Evolutionary conservation across 2,888 invertebrate species (phyloP), one percentile per base, ranked within the genome.

Genomic region (Melinaea menophilus): DNA sequence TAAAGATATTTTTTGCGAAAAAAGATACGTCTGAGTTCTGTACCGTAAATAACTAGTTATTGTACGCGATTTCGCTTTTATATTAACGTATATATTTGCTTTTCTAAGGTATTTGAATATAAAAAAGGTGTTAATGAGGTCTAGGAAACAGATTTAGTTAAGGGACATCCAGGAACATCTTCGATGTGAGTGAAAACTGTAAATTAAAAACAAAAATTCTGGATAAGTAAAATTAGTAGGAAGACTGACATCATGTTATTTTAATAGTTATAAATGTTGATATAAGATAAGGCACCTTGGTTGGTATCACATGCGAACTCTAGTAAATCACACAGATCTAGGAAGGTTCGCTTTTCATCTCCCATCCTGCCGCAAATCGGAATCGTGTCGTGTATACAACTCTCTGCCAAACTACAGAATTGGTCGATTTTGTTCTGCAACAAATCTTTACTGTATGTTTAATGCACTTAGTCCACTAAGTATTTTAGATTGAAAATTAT

Each of bases 1-100:
- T 88, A 82, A 86, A 85, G 82, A 80, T 83, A 81, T 80, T 84
- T 86, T 89, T 88, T 88, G 78, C 75, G 71, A 73, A 84, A 88
- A 86, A 86, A 84, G 80, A 75, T 79, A 70, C 76, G 82, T 81
- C 78, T 78, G 82, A 74, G 76, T 68, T 75, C 74, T 72, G 71
- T 73, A 66, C 71, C 72, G 74, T 63, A 68, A 63, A 59, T 63
- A 63, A 65, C 59, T 63, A 47, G 56, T 34, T 31, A 31, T 56
- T 55, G 65, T 54, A 31, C 57, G 61, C 35, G 65, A 57, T 56
- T 65, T 59, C 57, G 57, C 73, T 75, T 73, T 46, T 47, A 56
- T 56, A 55, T 62, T 56, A 22, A 22, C 55, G 35, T 58, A 60
- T 54, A 22, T 22, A 22, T 22, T 22, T 22, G 22, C 22, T 22